These are phyloP conservation scores for Tachina fera DNA, from an alignment of 2,888 invertebrate genomes.

Conservation along the genomic window DNA sequence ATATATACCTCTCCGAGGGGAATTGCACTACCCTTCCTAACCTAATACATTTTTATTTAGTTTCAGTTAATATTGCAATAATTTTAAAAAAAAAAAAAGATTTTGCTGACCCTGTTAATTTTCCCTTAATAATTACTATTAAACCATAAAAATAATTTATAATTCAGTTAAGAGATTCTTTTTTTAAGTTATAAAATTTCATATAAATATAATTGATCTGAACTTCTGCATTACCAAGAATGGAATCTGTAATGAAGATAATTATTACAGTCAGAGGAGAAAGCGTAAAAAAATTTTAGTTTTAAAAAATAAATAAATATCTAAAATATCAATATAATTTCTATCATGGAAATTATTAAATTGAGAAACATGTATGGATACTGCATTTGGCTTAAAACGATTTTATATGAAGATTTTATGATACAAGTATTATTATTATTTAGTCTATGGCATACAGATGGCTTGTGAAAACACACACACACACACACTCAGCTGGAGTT, in stretches of 20 bases:
- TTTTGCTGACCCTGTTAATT: neutral
- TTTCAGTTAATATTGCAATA: too few relatives aligned
- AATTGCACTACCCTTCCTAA: too few relatives aligned
- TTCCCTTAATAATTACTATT: neutral
- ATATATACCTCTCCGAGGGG: too few relatives aligned
- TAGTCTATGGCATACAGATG: slow-evolving; percentile 13
- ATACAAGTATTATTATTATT: slow-evolving; percentile 19
- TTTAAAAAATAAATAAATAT: neutral
- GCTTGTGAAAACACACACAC: neutral
- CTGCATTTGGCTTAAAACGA: neutral
- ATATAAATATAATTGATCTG: slow-evolving; percentile 11
- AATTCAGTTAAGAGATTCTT: neutral
- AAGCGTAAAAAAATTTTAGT: slow-evolving; percentile 55
- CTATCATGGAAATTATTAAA: neutral
- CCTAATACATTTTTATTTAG: too few relatives aligned
- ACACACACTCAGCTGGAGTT: slow-evolving; percentile 55
- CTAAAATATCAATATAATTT: slow-evolving; percentile 15
- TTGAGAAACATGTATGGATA: neutral
- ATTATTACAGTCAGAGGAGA: slow-evolving; percentile 26
- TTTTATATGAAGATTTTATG: slow-evolving; percentile 15
- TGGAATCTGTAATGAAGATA: neutral
- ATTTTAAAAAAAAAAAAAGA: neutral
- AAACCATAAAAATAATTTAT: slow-evolving; percentile 39
- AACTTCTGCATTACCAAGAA: neutral
- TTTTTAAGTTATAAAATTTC: slow-evolving; percentile 17